Percentiles rank a stretch among this genome's conserved stretches.
Evolutionary conservation across 2,888 invertebrate species (phyloP).

Genomic region (Thecocarcelia acutangulata): DNA sequence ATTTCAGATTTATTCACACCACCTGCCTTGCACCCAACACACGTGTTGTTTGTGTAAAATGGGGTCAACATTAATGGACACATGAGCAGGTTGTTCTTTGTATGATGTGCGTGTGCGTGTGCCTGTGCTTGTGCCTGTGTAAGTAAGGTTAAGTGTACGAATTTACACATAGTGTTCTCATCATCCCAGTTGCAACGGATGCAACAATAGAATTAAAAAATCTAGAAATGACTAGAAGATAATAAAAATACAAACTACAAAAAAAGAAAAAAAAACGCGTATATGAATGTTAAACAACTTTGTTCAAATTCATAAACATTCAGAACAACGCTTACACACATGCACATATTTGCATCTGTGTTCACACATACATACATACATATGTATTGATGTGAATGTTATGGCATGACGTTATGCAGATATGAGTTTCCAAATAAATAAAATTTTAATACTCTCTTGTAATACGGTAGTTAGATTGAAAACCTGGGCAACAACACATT

Average conservation of each 20-base stretch:
- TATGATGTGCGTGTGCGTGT: no score
- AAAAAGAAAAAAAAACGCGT: conserved; percentile 14
- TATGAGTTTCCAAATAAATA: conserved; percentile 12
- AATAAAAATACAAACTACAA: conserved; percentile 13
- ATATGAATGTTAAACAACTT: conserved; percentile 27
- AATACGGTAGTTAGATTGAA: conserved; percentile 50
- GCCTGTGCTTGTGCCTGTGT: background rate
- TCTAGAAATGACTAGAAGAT: background rate
- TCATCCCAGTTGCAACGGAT: conserved; percentile 16
- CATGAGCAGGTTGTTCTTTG: conserved; percentile 5
- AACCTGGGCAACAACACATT: conserved; percentile 52
- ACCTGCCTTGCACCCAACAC: background rate
- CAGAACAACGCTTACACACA: background rate
- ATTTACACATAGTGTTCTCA: background rate
- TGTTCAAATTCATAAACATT: background rate
- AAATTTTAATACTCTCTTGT: conserved; percentile 46
- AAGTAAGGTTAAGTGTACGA: background rate
- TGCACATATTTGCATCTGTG: background rate
- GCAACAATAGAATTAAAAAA: conserved; percentile 32
- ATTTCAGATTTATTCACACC: conserved; percentile 38
- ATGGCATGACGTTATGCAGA: no score
- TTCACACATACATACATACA: background rate
- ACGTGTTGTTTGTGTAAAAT: conserved; percentile 26
- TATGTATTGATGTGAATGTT: no score
- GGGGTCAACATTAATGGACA: conserved; percentile 52